Conservation (phyloP, 1,140 invertebrate species). For the Caerostris darwini region DNA sequence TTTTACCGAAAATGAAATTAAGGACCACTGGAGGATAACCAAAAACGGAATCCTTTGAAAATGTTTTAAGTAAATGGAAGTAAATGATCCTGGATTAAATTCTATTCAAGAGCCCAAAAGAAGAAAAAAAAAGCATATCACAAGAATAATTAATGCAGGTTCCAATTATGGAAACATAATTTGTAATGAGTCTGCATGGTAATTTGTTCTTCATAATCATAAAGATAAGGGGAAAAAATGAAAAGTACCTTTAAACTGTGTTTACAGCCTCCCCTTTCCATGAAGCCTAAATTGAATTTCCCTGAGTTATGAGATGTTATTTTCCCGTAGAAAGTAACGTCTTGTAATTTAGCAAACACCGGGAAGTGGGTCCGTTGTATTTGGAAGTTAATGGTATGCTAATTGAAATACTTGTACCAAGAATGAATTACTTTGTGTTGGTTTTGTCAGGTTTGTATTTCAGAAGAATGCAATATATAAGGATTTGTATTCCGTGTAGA, state of each 20-base stretch:
- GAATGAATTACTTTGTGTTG: conserved; percentile 16
- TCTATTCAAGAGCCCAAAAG: background rate
- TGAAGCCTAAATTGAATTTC: conserved; percentile 13
- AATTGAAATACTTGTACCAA: conserved; percentile 48
- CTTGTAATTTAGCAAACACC: background rate
- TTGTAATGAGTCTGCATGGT: background rate
- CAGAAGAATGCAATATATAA: background rate
- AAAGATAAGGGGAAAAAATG: background rate
- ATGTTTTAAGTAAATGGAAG: background rate
- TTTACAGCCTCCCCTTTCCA: background rate
- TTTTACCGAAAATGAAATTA: too few species aligned
- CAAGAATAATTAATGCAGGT: conserved; percentile 16
- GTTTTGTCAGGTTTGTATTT: background rate
- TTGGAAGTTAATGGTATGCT: conserved; percentile 60
- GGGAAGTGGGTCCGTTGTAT: background rate
- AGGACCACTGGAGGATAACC: too few species aligned
- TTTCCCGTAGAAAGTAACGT: background rate
- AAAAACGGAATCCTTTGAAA: background rate
- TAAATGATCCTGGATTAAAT: background rate
- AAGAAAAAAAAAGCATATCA: background rate
- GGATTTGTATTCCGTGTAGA: background rate
- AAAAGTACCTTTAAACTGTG: background rate
- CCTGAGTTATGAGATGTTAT: background rate
- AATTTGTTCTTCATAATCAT: background rate
- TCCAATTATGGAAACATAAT: conserved; percentile 43